Evolutionary conservation across 2,113 vertebrate species (phyloP).

Genomic region (Ictalurus punctatus): DNA sequence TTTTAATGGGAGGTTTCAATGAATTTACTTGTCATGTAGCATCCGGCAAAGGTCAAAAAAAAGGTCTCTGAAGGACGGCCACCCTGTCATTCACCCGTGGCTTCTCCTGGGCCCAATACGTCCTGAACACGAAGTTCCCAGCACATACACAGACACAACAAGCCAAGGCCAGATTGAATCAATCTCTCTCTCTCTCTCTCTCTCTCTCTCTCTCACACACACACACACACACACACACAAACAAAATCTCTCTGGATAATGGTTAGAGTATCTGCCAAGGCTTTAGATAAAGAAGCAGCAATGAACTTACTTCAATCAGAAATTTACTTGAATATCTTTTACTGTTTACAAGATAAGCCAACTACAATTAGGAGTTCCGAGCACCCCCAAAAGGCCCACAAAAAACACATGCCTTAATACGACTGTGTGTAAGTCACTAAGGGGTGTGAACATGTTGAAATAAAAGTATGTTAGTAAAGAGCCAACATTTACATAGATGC

Average conservation of each 20-base stretch:
- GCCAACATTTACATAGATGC: conserved; percentile 59
- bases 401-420: conserved; percentile 12
- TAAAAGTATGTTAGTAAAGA: conserved; percentile 17
- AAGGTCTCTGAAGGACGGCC: conserved; percentile 43
- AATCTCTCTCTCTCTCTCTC: conserved; percentile 15
- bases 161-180: conserved; percentile 39
- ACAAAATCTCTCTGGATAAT: neutral
- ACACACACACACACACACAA: neutral
- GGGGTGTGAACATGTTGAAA: neutral
- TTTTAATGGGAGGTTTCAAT: neutral
- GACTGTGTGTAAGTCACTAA: neutral
- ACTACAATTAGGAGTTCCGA: conserved; percentile 3
- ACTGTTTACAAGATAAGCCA: conserved; percentile 42
- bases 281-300: conserved; percentile 47
- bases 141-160: conserved; percentile 42
- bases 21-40: neutral
- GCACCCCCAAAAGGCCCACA: neutral
- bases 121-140: conserved; percentile 43
- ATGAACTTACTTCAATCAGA: conserved; percentile 31
- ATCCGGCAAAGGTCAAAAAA: conserved; percentile 41
- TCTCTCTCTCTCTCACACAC: neutral
- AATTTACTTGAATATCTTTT: conserved; percentile 29
- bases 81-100: conserved; percentile 51
- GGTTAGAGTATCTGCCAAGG: conserved; percentile 51
- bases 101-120: conserved; percentile 35